phyloP scores from a whole-genome alignment of 1,140 invertebrate species.

The Bactericera cockerelli region DNA sequence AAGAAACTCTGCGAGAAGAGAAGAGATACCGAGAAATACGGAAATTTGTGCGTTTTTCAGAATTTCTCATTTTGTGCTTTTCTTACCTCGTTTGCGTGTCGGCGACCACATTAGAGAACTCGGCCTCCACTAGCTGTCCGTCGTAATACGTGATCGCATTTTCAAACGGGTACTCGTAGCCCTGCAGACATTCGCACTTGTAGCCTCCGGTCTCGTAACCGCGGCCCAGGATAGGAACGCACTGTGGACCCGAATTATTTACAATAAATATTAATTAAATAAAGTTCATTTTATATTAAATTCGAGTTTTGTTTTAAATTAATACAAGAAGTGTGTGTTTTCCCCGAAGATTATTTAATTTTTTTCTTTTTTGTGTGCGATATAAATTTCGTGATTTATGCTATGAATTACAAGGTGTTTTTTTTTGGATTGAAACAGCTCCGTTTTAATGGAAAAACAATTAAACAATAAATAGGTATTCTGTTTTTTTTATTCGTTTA shows the following conservation, averaged over 20 bases:
- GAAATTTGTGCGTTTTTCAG: no score
- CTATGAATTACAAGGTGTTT: no score
- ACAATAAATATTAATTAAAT: not conserved
- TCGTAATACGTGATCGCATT: slow-evolving; percentile 89
- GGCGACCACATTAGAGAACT: slow-evolving; percentile 72
- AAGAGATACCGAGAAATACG: not conserved
- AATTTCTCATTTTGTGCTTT: no score
- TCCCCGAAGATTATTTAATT: no score
- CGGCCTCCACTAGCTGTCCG: slow-evolving; percentile 87
- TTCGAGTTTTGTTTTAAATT: no score
- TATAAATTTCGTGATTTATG: no score
- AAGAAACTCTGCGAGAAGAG: not conserved
- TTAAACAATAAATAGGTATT: no score
- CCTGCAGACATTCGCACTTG: slow-evolving; percentile 95
- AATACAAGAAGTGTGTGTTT: no score
- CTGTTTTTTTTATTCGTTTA: no score
- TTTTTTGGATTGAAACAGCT: no score
- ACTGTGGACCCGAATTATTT: slow-evolving; percentile 46
- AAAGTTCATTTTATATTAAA: not conserved
- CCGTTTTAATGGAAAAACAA: no score
- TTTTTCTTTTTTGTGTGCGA: no score
- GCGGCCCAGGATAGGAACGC: slow-evolving; percentile 80
- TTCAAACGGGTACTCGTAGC: slow-evolving; percentile 94
- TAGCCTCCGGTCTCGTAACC: slow-evolving; percentile 89
- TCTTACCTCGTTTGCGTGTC: slow-evolving; percentile 53